Evolutionary conservation across 2,797 vertebrate genomes (phyloP), one percentile per base, ranked within the genome.

Genomic region (Rhinella marina): DNA sequence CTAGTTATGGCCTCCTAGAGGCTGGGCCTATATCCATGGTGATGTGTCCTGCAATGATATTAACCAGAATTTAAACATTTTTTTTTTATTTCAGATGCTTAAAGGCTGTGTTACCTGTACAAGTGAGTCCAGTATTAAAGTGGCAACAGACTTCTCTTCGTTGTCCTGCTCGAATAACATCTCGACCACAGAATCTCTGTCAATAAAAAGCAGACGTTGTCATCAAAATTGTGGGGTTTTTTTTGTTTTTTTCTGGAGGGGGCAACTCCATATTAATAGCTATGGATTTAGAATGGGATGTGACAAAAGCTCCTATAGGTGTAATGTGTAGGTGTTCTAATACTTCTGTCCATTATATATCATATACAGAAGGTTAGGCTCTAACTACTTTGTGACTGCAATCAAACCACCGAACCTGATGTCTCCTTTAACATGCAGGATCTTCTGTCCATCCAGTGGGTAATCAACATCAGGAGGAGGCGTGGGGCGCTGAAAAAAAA

Each of bases 81-180:
- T 32, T 32, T 32, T 32, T 41, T 41, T 41, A 41, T 41, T 41
- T 52, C 25, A 52, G 8, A 29, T 32, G 16, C 4, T n/a, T 54
- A 6, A 17, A 77, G 23, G 12, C 41, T 25, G 21, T 84, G 21
- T 84, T 95, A 99, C 98, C 97, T 98, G 97, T 70, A 99, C 94
- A 29, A 99, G 95, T 9, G 97, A 94, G 87, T 99, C 98, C 10
- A 99, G 91, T 88, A 99, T 96, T 91, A 99, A 94, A n/a, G 98
- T 97, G 86, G 98, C 98, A 87, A 99, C 95, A 6, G 98, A 99
- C 90, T 99, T 97, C 92, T 99, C 98, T 89, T 99, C 98, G 3
- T 99, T 99, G 92, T 99, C 98, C 93, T 99, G 98, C 83, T 99
- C 97, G 93, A 99, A 99, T 82, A 99, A 93, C 86, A 99, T 97